Conservation (phyloP, 2,113 vertebrate genomes). For the Neomonachus schauinslandi region DNA sequence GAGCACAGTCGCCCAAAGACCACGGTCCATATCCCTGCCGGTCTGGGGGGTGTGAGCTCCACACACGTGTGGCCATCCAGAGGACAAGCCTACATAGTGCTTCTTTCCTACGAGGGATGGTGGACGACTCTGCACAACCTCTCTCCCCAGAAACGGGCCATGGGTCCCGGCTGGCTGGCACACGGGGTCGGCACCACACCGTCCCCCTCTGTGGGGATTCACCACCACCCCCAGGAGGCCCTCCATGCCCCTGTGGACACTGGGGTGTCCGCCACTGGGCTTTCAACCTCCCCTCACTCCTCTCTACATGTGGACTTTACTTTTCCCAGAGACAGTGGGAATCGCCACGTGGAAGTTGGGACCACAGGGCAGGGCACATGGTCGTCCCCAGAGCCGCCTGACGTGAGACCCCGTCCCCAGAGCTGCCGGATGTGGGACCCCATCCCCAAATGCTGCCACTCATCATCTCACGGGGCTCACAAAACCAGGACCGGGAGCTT, state of each 20-base stretch:
- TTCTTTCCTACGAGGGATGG: neutral
- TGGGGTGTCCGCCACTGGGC: too few relatives aligned
- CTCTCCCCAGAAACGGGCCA: neutral
- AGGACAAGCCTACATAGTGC: accelerated
- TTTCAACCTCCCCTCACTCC: neutral
- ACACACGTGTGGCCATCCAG: neutral
- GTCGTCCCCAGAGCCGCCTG: neutral
- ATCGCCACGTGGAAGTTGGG: too few relatives aligned
- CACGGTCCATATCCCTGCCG: accelerated
- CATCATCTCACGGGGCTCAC: neutral
- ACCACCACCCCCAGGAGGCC: neutral
- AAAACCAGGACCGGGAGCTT: neutral
- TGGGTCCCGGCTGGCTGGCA: neutral
- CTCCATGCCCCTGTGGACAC: neutral
- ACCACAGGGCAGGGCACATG: neutral
- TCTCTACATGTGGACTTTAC: neutral
- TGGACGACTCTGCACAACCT: too few relatives aligned
- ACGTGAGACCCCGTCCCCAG: neutral
- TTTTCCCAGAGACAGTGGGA: neutral
- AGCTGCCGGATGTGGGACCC: neutral
- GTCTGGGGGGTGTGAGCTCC: neutral
- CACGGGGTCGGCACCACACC: too few relatives aligned
- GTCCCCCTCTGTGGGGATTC: neutral
- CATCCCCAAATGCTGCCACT: neutral
- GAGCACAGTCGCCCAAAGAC: neutral